A percentile compares a stretch with the other conserved stretches of the same genome.
Conservation (phyloP, 64 coral and sea anemone species). For the Actinia tenebrosa region DNA sequence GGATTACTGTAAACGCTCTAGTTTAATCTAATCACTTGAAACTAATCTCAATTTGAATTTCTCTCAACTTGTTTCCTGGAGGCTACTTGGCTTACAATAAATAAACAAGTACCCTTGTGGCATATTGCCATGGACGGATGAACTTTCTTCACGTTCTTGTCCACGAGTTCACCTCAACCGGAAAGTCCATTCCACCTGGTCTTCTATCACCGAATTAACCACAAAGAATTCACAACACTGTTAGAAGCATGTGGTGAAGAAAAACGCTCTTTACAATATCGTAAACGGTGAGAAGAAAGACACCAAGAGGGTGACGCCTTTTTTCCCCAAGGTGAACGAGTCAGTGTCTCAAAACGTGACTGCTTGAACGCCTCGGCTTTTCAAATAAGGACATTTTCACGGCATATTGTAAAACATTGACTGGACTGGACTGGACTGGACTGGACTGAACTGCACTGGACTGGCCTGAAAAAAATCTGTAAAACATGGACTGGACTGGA, state of each 20-base stretch:
- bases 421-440: too few species aligned
- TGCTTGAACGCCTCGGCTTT: neutral
- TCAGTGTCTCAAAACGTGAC: neutral
- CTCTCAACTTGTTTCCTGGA: neutral
- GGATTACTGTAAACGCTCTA: constrained; percentile 2
- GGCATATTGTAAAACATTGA: too few species aligned
- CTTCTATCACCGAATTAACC: neutral
- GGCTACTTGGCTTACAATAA: neutral
- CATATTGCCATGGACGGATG: neutral
- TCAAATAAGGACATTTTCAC: neutral
- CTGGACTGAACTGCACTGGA: too few species aligned
- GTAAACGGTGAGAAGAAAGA: neutral
- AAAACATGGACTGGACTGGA: too few species aligned
- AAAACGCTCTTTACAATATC: neutral
- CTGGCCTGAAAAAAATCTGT: too few species aligned
- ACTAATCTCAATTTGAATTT: neutral
- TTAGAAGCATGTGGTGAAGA: neutral
- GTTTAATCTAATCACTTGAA: constrained; percentile 6
- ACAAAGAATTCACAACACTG: neutral
- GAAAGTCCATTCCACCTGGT: neutral
- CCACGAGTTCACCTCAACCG: too few species aligned
- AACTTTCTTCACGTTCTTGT: neutral
- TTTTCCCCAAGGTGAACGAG: neutral
- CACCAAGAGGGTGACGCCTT: neutral
- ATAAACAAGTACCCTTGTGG: neutral